These are phyloP conservation scores for Mallotus villosus DNA, from an alignment of 2,797 vertebrate genomes.

Conservation along the genomic window DNA sequence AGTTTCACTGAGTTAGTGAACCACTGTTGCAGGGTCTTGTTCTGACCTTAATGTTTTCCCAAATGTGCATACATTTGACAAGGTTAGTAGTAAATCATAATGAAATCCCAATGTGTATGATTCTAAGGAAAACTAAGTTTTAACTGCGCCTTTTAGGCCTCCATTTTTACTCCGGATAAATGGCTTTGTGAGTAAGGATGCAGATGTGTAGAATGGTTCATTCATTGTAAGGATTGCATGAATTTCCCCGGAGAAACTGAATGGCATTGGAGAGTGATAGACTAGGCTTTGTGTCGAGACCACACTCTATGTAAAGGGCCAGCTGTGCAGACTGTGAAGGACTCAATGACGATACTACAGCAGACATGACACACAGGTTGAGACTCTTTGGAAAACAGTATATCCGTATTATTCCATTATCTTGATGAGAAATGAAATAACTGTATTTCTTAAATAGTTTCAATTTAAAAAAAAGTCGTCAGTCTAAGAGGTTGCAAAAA, in stretches of 20 bases:
- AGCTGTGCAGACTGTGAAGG: constrained; percentile 22
- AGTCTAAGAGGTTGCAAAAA: not conserved
- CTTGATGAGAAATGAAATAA: not conserved
- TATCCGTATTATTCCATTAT: not conserved
- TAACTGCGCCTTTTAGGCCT: not conserved
- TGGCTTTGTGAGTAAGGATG: constrained; percentile 28
- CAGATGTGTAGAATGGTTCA: constrained; percentile 25
- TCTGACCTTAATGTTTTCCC: not conserved
- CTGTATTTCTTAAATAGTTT: not conserved
- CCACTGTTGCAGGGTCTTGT: not conserved
- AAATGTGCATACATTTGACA: not conserved
- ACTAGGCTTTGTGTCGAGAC: constrained; percentile 18
- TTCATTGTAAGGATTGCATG: constrained; percentile 4
- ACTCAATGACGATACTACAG: not conserved
- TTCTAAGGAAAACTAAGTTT: not conserved
- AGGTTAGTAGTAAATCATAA: not conserved
- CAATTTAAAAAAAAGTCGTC: not conserved
- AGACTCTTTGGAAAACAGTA: not conserved
- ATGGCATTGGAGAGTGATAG: not conserved
- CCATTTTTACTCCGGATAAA: constrained; percentile 4
- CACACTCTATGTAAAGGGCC: constrained; percentile 20
- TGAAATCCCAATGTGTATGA: no score
- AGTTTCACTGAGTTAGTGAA: not conserved
- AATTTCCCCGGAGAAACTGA: constrained; percentile 16
- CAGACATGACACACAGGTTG: not conserved